Evolutionary conservation across 2,797 vertebrate species (phyloP).

Genomic region (Crenuchus spilurus): DNA sequence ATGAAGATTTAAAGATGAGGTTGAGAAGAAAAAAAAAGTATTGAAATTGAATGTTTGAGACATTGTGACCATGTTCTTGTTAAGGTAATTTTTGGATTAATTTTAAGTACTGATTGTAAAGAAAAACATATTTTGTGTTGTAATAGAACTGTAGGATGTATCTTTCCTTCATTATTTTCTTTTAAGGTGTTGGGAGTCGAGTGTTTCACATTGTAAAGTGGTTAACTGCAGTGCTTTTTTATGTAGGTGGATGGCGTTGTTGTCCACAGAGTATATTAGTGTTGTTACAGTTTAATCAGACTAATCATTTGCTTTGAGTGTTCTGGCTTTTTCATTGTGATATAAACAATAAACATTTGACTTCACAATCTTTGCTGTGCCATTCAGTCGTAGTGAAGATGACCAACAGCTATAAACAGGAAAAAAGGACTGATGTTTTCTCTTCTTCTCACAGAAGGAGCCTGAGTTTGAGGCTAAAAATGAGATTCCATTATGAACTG

Average conservation of each 20-base stretch:
- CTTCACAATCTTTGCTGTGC: constrained; percentile 13
- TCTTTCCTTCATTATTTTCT: too few relatives aligned
- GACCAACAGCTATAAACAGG: background rate
- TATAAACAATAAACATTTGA: constrained; percentile 30
- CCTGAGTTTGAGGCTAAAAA: constrained; percentile 6
- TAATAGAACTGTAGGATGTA: too few relatives aligned
- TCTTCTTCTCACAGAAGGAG: background rate
- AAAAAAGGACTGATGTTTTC: constrained; percentile 12
- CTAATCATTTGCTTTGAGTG: constrained; percentile 30
- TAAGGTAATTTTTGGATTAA: too few relatives aligned
- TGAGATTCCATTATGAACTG: constrained; percentile 2
- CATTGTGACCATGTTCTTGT: too few relatives aligned
- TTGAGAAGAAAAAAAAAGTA: too few relatives aligned
- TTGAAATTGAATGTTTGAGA: too few relatives aligned
- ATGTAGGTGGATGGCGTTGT: constrained; percentile 23
- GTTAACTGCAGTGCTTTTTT: constrained; percentile 20
- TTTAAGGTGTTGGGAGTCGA: too few relatives aligned
- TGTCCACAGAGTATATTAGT: background rate
- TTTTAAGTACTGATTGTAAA: too few relatives aligned
- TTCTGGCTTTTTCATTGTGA: constrained; percentile 20
- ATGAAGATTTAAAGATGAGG: background rate
- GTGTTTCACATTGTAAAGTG: too few relatives aligned
- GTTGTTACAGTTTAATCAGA: constrained; percentile 2
- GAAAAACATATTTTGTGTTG: too few relatives aligned
- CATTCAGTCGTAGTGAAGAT: constrained; percentile 16